Evolutionary conservation across 2,113 vertebrate species (phyloP), one percentile per base, ranked within the genome.

Genomic region (Psophia crepitans): DNA sequence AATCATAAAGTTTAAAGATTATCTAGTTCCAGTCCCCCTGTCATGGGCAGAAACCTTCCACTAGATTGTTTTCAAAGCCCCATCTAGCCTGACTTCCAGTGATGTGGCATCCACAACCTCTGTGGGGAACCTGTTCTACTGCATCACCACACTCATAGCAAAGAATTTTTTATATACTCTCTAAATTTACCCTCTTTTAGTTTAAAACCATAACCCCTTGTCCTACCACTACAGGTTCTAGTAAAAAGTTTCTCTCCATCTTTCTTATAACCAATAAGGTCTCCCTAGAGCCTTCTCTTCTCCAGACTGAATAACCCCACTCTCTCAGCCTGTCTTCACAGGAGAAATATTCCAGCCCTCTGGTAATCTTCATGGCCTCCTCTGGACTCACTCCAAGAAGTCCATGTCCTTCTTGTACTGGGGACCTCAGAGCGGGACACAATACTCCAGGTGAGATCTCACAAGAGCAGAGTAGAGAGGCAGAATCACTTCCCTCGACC

Each of bases 111-210:
- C 28, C 23, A 58, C 15, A 85, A 2, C 14, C n/a, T 69, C 54
- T 56, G 35, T 46, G 18, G 26, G 20, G 21, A 88, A 41, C 16
- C 13, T 68, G 32, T 64, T 44, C n/a, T 11, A 44, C 8, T 20
- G 5, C 22, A 14, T 87, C 0, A 0, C 4, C 28, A 51, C 6
- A 3, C 23, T 75, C 12, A 53, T 5, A 37, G 30, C 19, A n/a
- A 65, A 71, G 3, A 66, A 51, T 43, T 43, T 57, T 17, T 60
- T 44, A 30, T 14, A 51, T 54, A 35, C 12, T 41, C 27, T 32
- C 6, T 51, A 27, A 60, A 66, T 66, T 18, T 82, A 49, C 18
- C 7, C 3, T 64, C 20, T 48, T 54, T 61, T 21, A 53, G 3
- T 85, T 82, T 56, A 54, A 89, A 86, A 21, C 6, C 12, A 33